These are phyloP conservation scores for Acronicta alni DNA, from an alignment of 2,888 invertebrate species.

Conservation along the genomic window DNA sequence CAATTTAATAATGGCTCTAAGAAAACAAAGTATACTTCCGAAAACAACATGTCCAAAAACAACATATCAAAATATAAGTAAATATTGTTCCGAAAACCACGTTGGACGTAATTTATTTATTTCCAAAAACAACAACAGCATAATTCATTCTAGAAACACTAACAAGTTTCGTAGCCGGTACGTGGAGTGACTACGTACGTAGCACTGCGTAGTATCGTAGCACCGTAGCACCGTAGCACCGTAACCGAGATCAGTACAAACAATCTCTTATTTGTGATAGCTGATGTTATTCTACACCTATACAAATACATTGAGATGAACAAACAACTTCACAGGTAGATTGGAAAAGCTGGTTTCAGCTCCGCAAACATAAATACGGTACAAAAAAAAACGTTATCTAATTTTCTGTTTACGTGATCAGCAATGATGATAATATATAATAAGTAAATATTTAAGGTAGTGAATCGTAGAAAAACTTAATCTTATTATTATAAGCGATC, in stretches of 20 bases:
- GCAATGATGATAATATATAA: too few species aligned
- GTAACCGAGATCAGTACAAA: conserved; percentile 1
- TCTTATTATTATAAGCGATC: too few species aligned
- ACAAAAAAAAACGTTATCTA: too few species aligned
- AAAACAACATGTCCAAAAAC: neutral
- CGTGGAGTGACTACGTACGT: conserved; percentile 1
- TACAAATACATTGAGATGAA: neutral
- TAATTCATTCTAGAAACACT: neutral
- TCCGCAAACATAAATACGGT: too few species aligned
- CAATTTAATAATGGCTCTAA: too few species aligned
- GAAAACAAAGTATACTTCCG: neutral
- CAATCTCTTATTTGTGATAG: neutral
- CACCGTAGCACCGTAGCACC: too few species aligned
- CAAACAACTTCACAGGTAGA: too few species aligned
- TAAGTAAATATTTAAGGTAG: too few species aligned
- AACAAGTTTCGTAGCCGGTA: neutral
- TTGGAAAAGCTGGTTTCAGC: neutral
- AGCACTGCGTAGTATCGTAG: neutral
- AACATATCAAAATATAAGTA: too few species aligned
- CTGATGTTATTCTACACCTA: neutral
- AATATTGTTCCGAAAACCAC: neutral
- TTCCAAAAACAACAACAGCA: neutral
- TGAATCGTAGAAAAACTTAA: too few species aligned
- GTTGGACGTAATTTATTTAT: too few species aligned
- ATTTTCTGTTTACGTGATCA: too few species aligned